Evolutionary conservation across 2,888 invertebrate genomes (phyloP).

Genomic region (Atethmia centrago): DNA sequence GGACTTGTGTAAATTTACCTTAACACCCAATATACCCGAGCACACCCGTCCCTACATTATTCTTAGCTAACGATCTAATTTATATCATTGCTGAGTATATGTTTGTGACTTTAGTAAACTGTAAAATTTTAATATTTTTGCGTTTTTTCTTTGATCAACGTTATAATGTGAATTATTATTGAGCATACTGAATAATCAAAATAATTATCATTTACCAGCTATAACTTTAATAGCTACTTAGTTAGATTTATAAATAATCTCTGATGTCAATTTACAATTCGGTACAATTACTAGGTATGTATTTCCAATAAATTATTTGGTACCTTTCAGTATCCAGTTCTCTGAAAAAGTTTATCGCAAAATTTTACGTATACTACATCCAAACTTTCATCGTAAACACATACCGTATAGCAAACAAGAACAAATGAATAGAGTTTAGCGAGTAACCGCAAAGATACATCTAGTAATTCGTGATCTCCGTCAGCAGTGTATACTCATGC

Average conservation of each 20-base stretch:
- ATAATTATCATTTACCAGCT: neutral
- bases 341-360: constrained; percentile 18
- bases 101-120: constrained; percentile 47
- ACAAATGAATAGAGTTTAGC: constrained; percentile 82
- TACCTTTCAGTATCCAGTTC: neutral
- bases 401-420: constrained; percentile 75
- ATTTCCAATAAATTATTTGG: neutral
- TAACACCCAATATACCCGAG: constrained; percentile 84
- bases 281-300: neutral
- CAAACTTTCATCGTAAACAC: constrained; percentile 74
- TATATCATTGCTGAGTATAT: constrained; percentile 81
- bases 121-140: constrained; percentile 15
- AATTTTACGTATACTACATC: constrained; percentile 55
- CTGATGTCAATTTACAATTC: neutral
- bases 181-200: too few species aligned
- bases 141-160: neutral
- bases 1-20: constrained; percentile 89
- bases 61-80: constrained; percentile 88
- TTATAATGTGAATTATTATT: neutral
- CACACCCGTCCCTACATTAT: constrained; percentile 82
- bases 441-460: constrained; percentile 78
- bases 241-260: neutral
- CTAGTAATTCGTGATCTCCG: constrained; percentile 80
- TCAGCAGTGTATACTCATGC: constrained; percentile 69
- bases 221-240: neutral